Evolutionary conservation across 2,113 vertebrate genomes (phyloP).

Genomic region (Oophaga pumilio): DNA sequence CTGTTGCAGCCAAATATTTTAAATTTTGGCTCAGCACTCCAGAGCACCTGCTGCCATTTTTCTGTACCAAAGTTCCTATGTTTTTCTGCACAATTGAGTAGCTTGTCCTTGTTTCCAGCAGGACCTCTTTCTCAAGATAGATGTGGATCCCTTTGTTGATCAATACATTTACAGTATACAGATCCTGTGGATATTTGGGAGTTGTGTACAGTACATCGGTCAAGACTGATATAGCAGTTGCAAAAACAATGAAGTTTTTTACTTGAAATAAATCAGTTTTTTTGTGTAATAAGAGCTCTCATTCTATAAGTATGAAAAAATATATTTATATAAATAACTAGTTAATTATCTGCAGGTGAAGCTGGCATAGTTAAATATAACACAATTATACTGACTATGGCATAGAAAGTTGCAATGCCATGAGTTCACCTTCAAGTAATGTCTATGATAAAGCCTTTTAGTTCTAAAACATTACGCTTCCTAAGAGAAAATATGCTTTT

Average conservation of each 20-base stretch:
- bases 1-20: too few relatives aligned
- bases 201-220: neutral
- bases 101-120: too few relatives aligned
- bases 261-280: neutral
- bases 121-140: too few relatives aligned
- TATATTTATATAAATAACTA: neutral
- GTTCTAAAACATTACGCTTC: neutral
- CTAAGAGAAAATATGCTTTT: neutral
- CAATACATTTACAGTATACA: too few relatives aligned
- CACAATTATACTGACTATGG: neutral
- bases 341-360: conserved; percentile 1
- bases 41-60: too few relatives aligned
- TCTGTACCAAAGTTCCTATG: too few relatives aligned
- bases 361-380: neutral
- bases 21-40: too few relatives aligned
- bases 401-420: neutral
- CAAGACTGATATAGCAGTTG: neutral
- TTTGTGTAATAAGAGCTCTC: neutral
- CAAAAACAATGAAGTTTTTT: neutral
- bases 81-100: too few relatives aligned
- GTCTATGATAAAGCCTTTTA: neutral
- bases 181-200: too few relatives aligned
- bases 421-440: neutral
- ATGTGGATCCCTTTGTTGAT: too few relatives aligned
- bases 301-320: neutral